Evolutionary conservation across 64 coral and sea anemone species (phyloP), one percentile per base, ranked within the genome.

Genomic region (Montipora sp.): DNA sequence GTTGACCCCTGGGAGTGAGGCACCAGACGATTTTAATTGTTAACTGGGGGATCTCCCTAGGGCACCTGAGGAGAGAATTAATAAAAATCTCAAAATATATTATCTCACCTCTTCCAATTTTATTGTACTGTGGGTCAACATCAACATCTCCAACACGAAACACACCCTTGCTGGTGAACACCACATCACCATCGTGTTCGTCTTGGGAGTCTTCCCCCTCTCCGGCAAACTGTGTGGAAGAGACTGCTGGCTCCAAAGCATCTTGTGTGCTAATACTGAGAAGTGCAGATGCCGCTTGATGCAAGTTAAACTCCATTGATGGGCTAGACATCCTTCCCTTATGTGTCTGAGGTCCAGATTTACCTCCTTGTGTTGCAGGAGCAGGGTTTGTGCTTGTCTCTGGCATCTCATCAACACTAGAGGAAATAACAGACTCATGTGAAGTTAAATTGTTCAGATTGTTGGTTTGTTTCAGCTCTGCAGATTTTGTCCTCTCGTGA

Each of bases 111-210:
- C 89, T 85, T 24, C 98, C 98, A 85, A 99, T 99, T 21, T 92
- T 94, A 70, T 99, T 99, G 23, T 96, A 96, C 53, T 96, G 80
- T 74, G 98, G 98, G 78, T 99, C 98, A 47, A 99, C 95, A n/a
- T 96, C 95, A 15, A 99, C 98, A 77, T 99, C 98, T 45, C 95
- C 98, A 73, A 99, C 98, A 55, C 95, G 93, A 65, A 99, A 99
- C 77, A 96, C 91, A 47, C 98, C 98, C 45, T 99, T 99, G 21
- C 89, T 96, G 23, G 98, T 96, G 49, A 96, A 96, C 19, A 96
- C 94, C 11, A 99, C 98, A n/a, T 95, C 89, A 16, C 91, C 91
- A 7, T 97, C 95, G 58, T 91, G 91, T 7, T 87, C 91, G 7
- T 95, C 93, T 18, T 89, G 44, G 1, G 16, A 36, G 23, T 87